Evolutionary conservation across 2,797 vertebrate genomes (phyloP).

Genomic region (Enteromius anoplus): DNA sequence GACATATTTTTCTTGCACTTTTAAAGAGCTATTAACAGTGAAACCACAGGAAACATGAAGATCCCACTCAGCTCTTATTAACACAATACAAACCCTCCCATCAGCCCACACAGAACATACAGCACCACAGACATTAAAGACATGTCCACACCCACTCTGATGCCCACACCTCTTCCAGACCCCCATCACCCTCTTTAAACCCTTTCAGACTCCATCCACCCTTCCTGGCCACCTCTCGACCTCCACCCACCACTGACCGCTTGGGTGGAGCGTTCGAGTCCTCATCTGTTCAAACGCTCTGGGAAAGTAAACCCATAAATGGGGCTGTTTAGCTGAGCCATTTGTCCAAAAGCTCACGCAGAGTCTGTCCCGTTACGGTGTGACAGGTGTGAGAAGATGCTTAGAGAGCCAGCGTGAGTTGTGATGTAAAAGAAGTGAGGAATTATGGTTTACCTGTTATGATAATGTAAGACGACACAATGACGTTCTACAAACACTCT

Average conservation of each 20-base stretch:
- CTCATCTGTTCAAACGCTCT: constrained; percentile 57
- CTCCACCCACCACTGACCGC: constrained; percentile 39
- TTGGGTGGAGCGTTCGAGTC: constrained; percentile 64
- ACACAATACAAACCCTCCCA: constrained; percentile 34
- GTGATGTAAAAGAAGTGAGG: constrained; percentile 34
- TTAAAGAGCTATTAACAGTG: neutral
- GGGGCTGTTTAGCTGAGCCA: constrained; percentile 70
- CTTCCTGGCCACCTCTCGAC: constrained; percentile 54
- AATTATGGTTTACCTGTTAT: constrained; percentile 41
- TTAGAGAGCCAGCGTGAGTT: neutral
- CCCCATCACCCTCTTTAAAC: constrained; percentile 10
- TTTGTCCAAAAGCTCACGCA: constrained; percentile 38
- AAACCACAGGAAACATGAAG: constrained; percentile 23
- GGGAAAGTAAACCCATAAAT: constrained; percentile 69
- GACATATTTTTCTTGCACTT: neutral
- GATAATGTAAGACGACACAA: constrained; percentile 9
- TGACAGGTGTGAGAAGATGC: constrained; percentile 33
- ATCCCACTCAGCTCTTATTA: constrained; percentile 42
- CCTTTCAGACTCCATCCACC: constrained; percentile 15
- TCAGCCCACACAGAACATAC: constrained; percentile 38
- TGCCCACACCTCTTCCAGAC: constrained; percentile 21
- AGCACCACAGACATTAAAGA: constrained; percentile 29
- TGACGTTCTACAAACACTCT: constrained; percentile 1
- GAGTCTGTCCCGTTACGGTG: neutral
- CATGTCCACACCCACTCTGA: constrained; percentile 34